These are phyloP conservation scores for Ophonus ardosiacus DNA, from an alignment of 2,888 invertebrate species.

Conservation along the genomic window DNA sequence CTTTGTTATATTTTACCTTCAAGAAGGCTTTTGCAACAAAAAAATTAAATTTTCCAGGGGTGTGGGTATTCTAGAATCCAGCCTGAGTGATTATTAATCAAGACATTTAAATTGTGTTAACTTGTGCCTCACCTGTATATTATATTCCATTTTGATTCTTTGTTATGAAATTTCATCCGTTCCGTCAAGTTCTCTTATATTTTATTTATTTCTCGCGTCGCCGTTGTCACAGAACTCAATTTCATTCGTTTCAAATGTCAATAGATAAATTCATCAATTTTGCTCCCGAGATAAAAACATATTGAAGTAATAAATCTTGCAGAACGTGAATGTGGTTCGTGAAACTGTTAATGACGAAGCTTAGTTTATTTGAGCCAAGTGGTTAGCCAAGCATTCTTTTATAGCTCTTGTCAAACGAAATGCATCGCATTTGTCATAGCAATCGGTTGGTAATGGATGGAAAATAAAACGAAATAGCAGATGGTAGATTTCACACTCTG, in stretches of 20 bases:
- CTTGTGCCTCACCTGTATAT: neutral
- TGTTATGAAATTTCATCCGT: neutral
- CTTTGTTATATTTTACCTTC: too few species aligned
- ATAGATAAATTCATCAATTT: neutral
- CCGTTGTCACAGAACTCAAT: neutral
- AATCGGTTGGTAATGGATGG: neutral
- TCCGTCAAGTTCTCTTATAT: neutral
- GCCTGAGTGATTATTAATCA: neutral
- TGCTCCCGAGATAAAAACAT: neutral
- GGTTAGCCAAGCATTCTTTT: constrained; percentile 2
- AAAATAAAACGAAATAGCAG: neutral
- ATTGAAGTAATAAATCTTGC: neutral
- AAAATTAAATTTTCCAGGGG: too few species aligned
- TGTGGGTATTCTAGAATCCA: too few species aligned
- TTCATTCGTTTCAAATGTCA: neutral
- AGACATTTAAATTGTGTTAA: neutral
- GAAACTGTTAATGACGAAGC: neutral
- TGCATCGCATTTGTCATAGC: neutral
- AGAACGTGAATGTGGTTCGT: neutral
- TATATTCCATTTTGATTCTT: neutral
- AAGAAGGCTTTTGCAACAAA: too few species aligned
- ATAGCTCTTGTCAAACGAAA: neutral
- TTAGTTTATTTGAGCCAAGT: constrained; percentile 6
- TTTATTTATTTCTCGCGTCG: neutral
- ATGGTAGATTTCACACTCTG: neutral